Percentiles rank a stretch among this genome's conserved stretches.
phyloP scores from a whole-genome alignment of 2,113 vertebrate genomes.

The Gobio gobio region DNA sequence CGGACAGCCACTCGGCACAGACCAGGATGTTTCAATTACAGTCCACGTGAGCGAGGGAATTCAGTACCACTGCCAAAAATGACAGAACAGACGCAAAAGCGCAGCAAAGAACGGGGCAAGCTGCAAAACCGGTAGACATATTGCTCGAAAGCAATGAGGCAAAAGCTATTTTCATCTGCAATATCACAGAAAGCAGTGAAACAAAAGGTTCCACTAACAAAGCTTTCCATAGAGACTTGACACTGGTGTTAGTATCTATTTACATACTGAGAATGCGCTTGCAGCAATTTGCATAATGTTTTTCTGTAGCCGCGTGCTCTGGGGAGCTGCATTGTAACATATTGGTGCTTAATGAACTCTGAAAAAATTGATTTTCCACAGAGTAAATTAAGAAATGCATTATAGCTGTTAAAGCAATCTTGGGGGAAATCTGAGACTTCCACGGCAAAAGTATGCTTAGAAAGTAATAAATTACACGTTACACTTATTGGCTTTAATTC shows the following conservation, averaged over 20 bases:
- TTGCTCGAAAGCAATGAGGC: neutral
- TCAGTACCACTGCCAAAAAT: constrained; percentile 4
- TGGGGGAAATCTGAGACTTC: constrained; percentile 98
- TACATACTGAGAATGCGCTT: constrained; percentile 92
- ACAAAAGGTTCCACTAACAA: constrained; percentile 80
- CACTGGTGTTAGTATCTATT: constrained; percentile 92
- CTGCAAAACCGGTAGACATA: neutral
- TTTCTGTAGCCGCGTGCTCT: constrained; percentile 92
- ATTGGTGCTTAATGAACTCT: constrained; percentile 99
- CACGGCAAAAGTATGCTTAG: constrained; percentile 95
- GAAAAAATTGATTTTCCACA: constrained; percentile 99
- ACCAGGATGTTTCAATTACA: constrained; percentile 5
- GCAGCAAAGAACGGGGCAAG: neutral
- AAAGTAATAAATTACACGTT: constrained; percentile 99
- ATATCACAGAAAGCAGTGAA: constrained; percentile 72
- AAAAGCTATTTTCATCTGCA: constrained; percentile 50
- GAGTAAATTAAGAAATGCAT: constrained; percentile 99
- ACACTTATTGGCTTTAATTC: constrained; percentile 99
- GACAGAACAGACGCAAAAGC: neutral
- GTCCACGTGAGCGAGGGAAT: constrained; percentile 19
- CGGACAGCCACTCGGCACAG: neutral
- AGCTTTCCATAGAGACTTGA: constrained; percentile 85
- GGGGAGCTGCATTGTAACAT: constrained; percentile 98
- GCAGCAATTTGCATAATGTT: constrained; percentile 98
- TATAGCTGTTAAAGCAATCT: constrained; percentile 99